Percentiles rank a stretch among this genome's conserved stretches.
Conservation (phyloP, 92 coral and sea anemone species). For the Phenganax stokvisi region DNA sequence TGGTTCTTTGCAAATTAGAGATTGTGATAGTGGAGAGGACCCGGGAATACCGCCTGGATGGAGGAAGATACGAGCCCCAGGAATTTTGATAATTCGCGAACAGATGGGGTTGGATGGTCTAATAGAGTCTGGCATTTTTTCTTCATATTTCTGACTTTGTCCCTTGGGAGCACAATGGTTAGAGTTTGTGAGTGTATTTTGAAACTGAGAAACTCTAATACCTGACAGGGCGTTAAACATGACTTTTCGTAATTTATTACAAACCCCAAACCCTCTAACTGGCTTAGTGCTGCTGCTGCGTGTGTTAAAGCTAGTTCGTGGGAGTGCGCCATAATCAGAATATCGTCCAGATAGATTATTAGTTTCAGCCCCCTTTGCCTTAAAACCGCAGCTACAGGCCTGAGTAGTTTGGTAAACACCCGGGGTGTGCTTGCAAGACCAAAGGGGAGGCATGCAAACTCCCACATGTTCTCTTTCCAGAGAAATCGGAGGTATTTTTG, state of each 20-base stretch:
- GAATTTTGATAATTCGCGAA: slow-evolving; percentile 48
- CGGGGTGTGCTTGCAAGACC: slow-evolving; percentile 35
- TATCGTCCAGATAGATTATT: slow-evolving; percentile 25
- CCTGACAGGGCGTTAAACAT: not conserved
- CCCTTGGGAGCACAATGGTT: slow-evolving; percentile 37
- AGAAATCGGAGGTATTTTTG: slow-evolving; percentile 35
- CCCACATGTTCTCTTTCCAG: slow-evolving; percentile 25
- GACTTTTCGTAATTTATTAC: slow-evolving; percentile 21
- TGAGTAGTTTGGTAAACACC: slow-evolving; percentile 30
- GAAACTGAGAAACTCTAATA: slow-evolving; percentile 21
- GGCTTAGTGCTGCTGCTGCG: slow-evolving; percentile 10
- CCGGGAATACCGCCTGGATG: slow-evolving; percentile 49
- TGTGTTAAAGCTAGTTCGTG: slow-evolving; percentile 21
- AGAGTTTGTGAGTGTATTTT: slow-evolving; percentile 4
- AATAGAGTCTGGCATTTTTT: slow-evolving; percentile 34
- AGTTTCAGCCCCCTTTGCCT: slow-evolving; percentile 14
- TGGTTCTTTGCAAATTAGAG: slow-evolving; percentile 47
- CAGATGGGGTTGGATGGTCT: slow-evolving; percentile 31
- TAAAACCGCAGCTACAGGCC: slow-evolving; percentile 16
- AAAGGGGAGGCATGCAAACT: slow-evolving; percentile 26
- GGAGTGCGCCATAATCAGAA: slow-evolving; percentile 30
- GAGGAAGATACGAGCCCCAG: slow-evolving; percentile 51
- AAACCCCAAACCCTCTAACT: slow-evolving; percentile 25
- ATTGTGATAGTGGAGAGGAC: slow-evolving; percentile 47
- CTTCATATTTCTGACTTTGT: slow-evolving; percentile 44